Evolutionary conservation across 2,888 invertebrate species (phyloP).

Genomic region (Chymomyza caudatula): DNA sequence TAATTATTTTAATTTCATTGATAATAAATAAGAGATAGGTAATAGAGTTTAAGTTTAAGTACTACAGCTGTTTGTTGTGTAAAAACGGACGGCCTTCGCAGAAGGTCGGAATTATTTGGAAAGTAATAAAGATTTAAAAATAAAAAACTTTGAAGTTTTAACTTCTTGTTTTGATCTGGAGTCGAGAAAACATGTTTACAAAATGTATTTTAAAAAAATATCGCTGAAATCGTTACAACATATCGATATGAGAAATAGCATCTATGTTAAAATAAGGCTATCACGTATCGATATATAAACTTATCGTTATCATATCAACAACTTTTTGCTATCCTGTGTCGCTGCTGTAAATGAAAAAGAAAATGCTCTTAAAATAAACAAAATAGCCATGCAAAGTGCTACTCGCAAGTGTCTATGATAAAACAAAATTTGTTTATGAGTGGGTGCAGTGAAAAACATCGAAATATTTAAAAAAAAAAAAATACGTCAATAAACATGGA

Average conservation of each 20-base stretch:
- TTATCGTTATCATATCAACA: neutral
- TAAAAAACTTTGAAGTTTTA: too few species aligned
- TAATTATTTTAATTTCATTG: too few species aligned
- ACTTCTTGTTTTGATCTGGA: too few species aligned
- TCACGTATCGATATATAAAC: neutral
- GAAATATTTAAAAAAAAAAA: conserved; percentile 81
- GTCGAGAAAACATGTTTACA: neutral
- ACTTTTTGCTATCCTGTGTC: conserved; percentile 16
- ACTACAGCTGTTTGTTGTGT: too few species aligned
- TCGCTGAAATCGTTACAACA: neutral
- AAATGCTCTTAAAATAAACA: conserved; percentile 18
- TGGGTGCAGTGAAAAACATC: conserved; percentile 57
- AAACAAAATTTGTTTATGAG: neutral
- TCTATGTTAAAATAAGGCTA: neutral
- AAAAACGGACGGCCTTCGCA: too few species aligned
- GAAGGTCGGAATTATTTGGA: too few species aligned
- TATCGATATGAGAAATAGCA: neutral
- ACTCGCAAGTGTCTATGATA: conserved; percentile 6
- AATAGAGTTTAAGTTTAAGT: too few species aligned
- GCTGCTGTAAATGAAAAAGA: conserved; percentile 38
- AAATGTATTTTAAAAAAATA: too few species aligned
- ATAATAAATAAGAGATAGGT: too few species aligned
- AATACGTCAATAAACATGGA: conserved; percentile 78
- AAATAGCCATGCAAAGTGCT: neutral
- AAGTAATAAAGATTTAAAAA: too few species aligned